A percentile compares a stretch with the other conserved stretches of the same genome.
These are phyloP conservation scores for human DNA, from an alignment of 2,113 vertebrate species.

Conservation along the genomic window DNA sequence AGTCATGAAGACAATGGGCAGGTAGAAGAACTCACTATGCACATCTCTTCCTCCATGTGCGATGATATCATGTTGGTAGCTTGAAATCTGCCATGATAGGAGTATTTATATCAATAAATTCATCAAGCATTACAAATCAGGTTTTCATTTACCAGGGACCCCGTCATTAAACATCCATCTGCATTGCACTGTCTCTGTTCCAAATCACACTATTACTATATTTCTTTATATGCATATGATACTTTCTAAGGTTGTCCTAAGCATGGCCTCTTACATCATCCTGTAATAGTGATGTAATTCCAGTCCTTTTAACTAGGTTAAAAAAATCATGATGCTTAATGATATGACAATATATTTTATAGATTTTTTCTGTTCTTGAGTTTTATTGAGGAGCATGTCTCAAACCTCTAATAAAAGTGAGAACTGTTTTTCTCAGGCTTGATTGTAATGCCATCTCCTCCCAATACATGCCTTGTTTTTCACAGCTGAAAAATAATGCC, in stretches of 20 bases:
- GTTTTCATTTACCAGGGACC: not conserved
- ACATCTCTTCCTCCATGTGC: not conserved
- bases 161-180: not conserved
- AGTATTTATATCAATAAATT: not conserved
- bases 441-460: not conserved
- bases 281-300: not conserved
- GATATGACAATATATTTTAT: not conserved
- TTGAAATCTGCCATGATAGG: not conserved
- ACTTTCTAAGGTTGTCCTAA: not conserved
- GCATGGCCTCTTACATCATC: not conserved
- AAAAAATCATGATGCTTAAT: not conserved
- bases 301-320: not conserved
- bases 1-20: not conserved
- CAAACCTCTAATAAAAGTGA: not conserved
- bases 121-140: not conserved
- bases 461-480: not conserved
- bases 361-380: not conserved
- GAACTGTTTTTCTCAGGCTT: not conserved
- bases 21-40: not conserved
- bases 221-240: not conserved
- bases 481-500: not conserved
- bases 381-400: not conserved
- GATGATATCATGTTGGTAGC: not conserved
- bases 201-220: not conserved
- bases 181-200: not conserved